phyloP scores from a whole-genome alignment of 2,113 vertebrate species.

The Gopherus evgoodei region DNA sequence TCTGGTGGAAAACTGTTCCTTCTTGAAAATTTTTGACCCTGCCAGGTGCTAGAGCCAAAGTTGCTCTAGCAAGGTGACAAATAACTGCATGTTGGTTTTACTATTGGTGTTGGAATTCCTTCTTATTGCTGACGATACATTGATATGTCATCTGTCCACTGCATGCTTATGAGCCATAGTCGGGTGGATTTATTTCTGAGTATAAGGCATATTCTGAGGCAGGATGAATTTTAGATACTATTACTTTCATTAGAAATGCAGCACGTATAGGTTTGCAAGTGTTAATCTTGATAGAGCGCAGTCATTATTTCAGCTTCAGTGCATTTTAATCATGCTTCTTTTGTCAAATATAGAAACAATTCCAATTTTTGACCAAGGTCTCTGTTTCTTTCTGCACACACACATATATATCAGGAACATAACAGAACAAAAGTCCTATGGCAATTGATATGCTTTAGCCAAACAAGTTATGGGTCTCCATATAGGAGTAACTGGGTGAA shows the following conservation, averaged over 20 bases:
- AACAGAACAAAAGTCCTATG: constrained; percentile 27
- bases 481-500: background rate
- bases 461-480: background rate
- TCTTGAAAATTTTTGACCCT: background rate
- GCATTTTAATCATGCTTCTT: constrained; percentile 75
- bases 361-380: constrained; percentile 59
- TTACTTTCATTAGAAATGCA: constrained; percentile 43
- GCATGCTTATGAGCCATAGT: background rate
- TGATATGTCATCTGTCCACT: constrained; percentile 6
- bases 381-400: constrained; percentile 29
- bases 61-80: background rate
- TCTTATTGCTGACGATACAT: background rate
- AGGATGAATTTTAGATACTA: constrained; percentile 54
- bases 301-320: constrained; percentile 71
- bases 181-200: constrained; percentile 44
- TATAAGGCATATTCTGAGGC: constrained; percentile 47
- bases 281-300: constrained; percentile 49
- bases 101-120: constrained; percentile 21
- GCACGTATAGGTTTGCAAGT: constrained; percentile 22
- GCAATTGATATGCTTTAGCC: constrained; percentile 16
- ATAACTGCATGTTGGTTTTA: background rate
- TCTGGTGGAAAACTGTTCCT: background rate
- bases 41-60: background rate
- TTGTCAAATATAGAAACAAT: constrained; percentile 44
- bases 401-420: background rate